A percentile compares a stretch with the other conserved stretches of the same genome.
Evolutionary conservation across 2,797 vertebrate genomes (phyloP).

Genomic region (Molossus molossus): DNA sequence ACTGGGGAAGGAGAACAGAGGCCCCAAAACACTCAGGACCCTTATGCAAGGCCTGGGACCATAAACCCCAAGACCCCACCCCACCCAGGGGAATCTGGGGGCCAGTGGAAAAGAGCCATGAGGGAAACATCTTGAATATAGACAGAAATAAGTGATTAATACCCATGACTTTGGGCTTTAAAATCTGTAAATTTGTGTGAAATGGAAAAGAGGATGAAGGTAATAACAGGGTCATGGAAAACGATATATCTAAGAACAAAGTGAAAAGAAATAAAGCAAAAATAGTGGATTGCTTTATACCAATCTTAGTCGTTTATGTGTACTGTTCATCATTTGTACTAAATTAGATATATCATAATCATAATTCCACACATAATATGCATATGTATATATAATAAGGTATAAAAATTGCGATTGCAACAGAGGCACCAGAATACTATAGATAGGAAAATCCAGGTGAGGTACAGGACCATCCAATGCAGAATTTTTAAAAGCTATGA

Average conservation of each 20-base stretch:
- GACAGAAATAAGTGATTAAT: neutral
- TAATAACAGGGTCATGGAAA: neutral
- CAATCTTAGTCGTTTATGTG: constrained; percentile 15
- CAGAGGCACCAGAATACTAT: constrained; percentile 20
- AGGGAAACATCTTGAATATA: neutral
- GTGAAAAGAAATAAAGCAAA: neutral
- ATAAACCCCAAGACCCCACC: neutral
- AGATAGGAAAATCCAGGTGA: constrained; percentile 7
- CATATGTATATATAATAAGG: neutral
- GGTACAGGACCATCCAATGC: neutral
- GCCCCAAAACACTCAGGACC: neutral
- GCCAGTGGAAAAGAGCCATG: neutral
- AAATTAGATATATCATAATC: constrained; percentile 22
- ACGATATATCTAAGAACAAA: neutral
- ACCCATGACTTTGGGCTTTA: neutral
- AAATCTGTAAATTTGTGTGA: neutral
- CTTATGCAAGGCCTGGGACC: neutral
- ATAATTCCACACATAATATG: neutral
- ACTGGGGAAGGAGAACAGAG: neutral
- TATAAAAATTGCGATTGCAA: constrained; percentile 47
- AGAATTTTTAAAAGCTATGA: constrained; percentile 33
- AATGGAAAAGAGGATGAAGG: neutral
- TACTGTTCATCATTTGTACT: neutral
- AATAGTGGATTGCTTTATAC: neutral
- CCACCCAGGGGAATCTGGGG: neutral